These are phyloP conservation scores for Zaprionus capensis DNA, from an alignment of 1,140 invertebrate genomes.

Conservation along the genomic window DNA sequence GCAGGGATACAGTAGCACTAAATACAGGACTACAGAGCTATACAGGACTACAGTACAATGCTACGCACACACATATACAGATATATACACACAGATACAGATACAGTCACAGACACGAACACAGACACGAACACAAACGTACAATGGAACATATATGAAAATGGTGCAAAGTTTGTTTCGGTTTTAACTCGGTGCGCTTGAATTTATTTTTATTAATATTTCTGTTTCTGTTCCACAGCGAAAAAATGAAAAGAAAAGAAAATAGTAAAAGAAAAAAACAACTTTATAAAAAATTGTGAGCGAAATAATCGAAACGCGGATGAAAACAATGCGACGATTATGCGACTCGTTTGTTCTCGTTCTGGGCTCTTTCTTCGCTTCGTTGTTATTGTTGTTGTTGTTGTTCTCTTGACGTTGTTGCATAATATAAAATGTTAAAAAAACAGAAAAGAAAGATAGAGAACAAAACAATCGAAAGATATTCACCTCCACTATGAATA, in stretches of 20 bases:
- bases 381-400: slow-evolving; percentile 21
- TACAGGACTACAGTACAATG: slow-evolving; percentile 1
- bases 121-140: slow-evolving; percentile 32
- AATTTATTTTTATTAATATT: slow-evolving; percentile 78
- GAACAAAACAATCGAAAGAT: background rate
- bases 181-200: slow-evolving; percentile 84
- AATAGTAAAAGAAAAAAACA: slow-evolving; percentile 22
- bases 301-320: slow-evolving; percentile 33
- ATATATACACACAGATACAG: slow-evolving; percentile 18
- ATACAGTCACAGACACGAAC: slow-evolving; percentile 23
- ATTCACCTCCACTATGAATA: background rate
- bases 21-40: slow-evolving; percentile 45
- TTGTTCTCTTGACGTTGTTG: slow-evolving; percentile 27
- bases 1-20: slow-evolving; percentile 68
- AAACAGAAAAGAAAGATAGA: background rate
- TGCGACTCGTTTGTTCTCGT: slow-evolving; percentile 40
- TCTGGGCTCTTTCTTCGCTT: slow-evolving; percentile 11
- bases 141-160: slow-evolving; percentile 52
- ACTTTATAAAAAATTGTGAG: slow-evolving; percentile 22
- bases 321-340: slow-evolving; percentile 61
- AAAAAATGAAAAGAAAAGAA: slow-evolving; percentile 42
- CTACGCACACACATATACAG: background rate
- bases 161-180: slow-evolving; percentile 84
- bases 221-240: slow-evolving; percentile 34
- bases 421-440: background rate